Conservation (phyloP, 1,140 invertebrate genomes). For the Lasaia peninsularis region DNA sequence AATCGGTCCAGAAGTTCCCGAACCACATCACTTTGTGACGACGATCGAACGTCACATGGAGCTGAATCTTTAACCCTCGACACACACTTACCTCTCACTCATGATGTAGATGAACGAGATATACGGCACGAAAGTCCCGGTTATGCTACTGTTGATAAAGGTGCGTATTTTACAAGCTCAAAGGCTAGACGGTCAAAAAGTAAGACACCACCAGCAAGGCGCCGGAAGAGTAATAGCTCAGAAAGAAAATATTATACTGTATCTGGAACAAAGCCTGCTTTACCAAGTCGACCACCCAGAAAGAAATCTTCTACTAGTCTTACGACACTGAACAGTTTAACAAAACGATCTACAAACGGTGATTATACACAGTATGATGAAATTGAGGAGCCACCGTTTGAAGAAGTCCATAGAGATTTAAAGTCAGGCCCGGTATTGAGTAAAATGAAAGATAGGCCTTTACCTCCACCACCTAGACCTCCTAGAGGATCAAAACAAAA, state of each 20-base stretch:
- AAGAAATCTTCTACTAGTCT: slow-evolving; percentile 76
- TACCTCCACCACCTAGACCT: slow-evolving; percentile 89
- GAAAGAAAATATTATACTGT: slow-evolving; percentile 84
- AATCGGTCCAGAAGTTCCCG: slow-evolving; percentile 78
- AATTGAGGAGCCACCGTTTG: slow-evolving; percentile 78
- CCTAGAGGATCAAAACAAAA: slow-evolving; percentile 77
- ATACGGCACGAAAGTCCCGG: slow-evolving; percentile 79
- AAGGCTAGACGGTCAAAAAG: slow-evolving; percentile 48
- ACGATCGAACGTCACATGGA: slow-evolving; percentile 83
- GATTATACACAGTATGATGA: slow-evolving; percentile 80
- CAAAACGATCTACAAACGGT: slow-evolving; percentile 61
- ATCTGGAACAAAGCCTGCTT: slow-evolving; percentile 65
- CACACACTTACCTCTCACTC: slow-evolving; percentile 47
- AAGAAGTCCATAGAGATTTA: slow-evolving; percentile 77
- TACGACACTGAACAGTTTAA: slow-evolving; percentile 61
- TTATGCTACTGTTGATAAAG: slow-evolving; percentile 83
- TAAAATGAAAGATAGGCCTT: slow-evolving; percentile 88
- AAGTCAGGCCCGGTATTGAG: slow-evolving; percentile 84
- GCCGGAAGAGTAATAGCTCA: slow-evolving; percentile 64
- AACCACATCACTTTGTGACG: slow-evolving; percentile 80
- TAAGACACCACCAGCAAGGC: slow-evolving; percentile 59
- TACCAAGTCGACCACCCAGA: slow-evolving; percentile 74
- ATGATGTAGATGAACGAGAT: slow-evolving; percentile 69
- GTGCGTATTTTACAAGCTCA: slow-evolving; percentile 43
- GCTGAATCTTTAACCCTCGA: slow-evolving; percentile 81